Conservation (phyloP, 2,113 vertebrate genomes). For the Atlantisia rogersi region DNA sequence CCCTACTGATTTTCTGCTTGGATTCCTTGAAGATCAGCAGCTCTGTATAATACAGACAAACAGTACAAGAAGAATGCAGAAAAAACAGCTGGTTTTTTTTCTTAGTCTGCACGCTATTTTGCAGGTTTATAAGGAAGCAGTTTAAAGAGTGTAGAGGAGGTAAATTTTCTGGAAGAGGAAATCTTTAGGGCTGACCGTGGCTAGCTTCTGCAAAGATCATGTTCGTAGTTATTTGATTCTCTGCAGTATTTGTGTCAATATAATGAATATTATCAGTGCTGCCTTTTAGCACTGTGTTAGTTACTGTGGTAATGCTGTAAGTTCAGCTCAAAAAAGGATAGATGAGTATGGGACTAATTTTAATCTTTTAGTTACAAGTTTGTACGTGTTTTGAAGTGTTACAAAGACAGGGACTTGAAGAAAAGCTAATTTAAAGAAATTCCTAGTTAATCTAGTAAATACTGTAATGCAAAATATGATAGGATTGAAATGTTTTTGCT, state of each 20-base stretch:
- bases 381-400: background rate
- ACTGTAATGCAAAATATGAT: background rate
- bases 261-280: background rate
- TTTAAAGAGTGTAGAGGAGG: background rate
- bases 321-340: background rate
- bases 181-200: background rate
- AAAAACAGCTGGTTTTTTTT: background rate
- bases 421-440: background rate
- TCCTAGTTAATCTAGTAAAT: background rate
- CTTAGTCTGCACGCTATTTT: background rate
- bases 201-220: background rate
- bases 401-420: background rate
- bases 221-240: background rate
- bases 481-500: background rate
- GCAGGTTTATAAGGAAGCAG: background rate
- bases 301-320: background rate
- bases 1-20: background rate
- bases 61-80: background rate
- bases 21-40: background rate
- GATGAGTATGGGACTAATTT: background rate
- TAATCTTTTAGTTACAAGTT: background rate
- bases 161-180: background rate
- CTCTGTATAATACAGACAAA: background rate
- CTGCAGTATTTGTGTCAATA: background rate
- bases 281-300: background rate